Conservation (phyloP, 2,113 vertebrate genomes). For the Neofelis nebulosa region DNA sequence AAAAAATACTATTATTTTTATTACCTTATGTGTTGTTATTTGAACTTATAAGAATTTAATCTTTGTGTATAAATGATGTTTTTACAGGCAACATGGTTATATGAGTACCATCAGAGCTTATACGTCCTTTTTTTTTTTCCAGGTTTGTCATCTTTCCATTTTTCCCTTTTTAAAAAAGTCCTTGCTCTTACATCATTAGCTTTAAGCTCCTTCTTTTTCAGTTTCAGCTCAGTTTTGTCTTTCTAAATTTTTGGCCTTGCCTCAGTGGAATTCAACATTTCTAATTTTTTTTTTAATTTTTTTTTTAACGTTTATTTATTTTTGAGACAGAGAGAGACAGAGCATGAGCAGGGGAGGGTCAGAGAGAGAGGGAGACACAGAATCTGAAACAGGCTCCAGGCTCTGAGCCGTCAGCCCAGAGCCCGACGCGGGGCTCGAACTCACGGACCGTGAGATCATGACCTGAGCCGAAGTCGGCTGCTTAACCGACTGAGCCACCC, state of each 20-base stretch:
- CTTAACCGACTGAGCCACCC: too few species aligned
- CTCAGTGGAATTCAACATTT: slow-evolving; percentile 72
- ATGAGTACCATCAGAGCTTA: not conserved
- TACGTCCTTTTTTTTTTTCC: not conserved
- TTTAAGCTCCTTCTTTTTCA: slow-evolving; percentile 75
- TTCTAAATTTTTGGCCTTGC: slow-evolving; percentile 76
- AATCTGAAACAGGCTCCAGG: too few species aligned
- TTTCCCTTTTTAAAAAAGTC: slow-evolving; percentile 57
- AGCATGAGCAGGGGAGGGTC: too few species aligned
- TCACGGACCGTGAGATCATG: too few species aligned
- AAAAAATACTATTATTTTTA: not conserved
- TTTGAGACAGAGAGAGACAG: too few species aligned
- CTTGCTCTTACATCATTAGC: slow-evolving; percentile 52
- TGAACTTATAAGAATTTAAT: not conserved
- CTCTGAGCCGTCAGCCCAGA: too few species aligned
- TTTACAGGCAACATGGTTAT: not conserved
- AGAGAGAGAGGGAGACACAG: too few species aligned
- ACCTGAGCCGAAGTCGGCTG: too few species aligned
- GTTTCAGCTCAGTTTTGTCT: slow-evolving; percentile 70
- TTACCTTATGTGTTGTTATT: not conserved
- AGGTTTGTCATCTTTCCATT: not conserved
- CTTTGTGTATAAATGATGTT: not conserved
- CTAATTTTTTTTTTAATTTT: slow-evolving; percentile 49
- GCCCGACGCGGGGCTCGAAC: too few species aligned
- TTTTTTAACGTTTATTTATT: too few species aligned